Percentiles rank a stretch among this genome's conserved stretches.
Conservation (phyloP, 1,140 invertebrate genomes). For the Amphibalanus amphitrite region DNA sequence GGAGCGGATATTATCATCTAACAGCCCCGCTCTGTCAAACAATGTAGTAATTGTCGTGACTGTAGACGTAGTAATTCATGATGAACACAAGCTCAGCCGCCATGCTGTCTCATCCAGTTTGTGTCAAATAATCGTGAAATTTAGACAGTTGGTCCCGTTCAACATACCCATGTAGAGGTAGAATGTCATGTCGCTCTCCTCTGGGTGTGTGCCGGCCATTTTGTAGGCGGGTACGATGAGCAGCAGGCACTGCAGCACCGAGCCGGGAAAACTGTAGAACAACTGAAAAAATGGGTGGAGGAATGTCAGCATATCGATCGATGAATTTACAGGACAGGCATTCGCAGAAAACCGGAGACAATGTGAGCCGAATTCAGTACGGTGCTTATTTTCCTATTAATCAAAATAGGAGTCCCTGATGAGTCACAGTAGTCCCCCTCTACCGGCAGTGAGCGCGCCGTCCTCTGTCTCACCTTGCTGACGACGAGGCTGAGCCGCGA, state of each 20-base stretch:
- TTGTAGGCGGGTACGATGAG: constrained; percentile 72
- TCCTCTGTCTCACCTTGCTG: constrained; percentile 41
- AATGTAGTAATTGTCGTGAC: no score
- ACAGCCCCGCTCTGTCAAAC: no score
- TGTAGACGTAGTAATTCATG: no score
- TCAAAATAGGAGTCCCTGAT: no score
- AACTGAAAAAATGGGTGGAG: constrained; percentile 27
- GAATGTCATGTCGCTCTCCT: constrained; percentile 42
- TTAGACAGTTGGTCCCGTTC: not conserved
- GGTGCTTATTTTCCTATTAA: no score
- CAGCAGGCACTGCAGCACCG: constrained; percentile 49
- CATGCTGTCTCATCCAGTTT: no score
- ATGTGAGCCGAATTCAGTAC: no score
- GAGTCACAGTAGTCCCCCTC: no score
- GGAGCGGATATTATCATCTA: no score
- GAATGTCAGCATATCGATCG: constrained; percentile 6
- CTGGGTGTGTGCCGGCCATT: constrained; percentile 55
- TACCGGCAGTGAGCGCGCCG: not conserved
- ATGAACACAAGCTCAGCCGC: no score
- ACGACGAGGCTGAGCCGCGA: constrained; percentile 56
- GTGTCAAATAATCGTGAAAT: not conserved
- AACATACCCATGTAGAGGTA: constrained; percentile 50
- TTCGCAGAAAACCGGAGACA: not conserved
- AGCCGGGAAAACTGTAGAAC: constrained; percentile 39
- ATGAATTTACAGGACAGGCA: not conserved